Base-by-base conservation (phyloP, 2,113 vertebrate species). In the Haemorhous mexicanus region DNA sequence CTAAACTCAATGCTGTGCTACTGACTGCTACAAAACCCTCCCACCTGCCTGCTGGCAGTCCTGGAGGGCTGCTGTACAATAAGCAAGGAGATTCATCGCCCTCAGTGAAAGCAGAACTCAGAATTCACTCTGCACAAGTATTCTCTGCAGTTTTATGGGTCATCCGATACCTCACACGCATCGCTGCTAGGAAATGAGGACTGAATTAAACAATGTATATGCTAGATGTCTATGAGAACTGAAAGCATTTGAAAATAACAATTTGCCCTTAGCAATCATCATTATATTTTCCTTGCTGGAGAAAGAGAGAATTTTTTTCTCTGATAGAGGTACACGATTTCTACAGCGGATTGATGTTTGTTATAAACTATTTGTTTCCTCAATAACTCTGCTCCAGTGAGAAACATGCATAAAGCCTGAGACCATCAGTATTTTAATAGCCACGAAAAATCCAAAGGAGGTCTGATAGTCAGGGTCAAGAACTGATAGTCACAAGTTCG, bases 381-480 rank as follows among this genome's bases (percentile, higher is more conserved):
- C 72, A 90, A 87, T 87, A 87, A 72, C 16, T 81, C 61, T 69
- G 32, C 39, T 87, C 13, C 55, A 73, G 28, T 23, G 73, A 44
- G 37, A 91, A 69, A 72, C 19, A 67, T 4, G 9, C 44, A 53
- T 75, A 39, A 74, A 55, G 32, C 44, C 52, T 2, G 5, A 91
- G 46, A 63, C 23, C 15, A 35, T 33, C 30, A 50, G 63, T 53
- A 94, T 37, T 67, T 88, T 77, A 90, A 80, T 18, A 76, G 17
- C 13, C 32, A 90, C 84, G 67, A 92, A 95, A 92, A 92, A 74
- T n/a, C 43, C 43, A 55, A 46, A 88, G 49, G 39, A 90, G 39
- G 49, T 47, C 32, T 55, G 39, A 79, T 56, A 62, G 33, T 80
- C 74, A 62, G 52, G 21, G 47, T 53, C 63, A 52, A 68, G 61